Percentiles rank a stretch among this genome's conserved stretches.
Evolutionary conservation across 2,888 invertebrate genomes (phyloP).

Genomic region (Temnothorax rugatulus): DNA sequence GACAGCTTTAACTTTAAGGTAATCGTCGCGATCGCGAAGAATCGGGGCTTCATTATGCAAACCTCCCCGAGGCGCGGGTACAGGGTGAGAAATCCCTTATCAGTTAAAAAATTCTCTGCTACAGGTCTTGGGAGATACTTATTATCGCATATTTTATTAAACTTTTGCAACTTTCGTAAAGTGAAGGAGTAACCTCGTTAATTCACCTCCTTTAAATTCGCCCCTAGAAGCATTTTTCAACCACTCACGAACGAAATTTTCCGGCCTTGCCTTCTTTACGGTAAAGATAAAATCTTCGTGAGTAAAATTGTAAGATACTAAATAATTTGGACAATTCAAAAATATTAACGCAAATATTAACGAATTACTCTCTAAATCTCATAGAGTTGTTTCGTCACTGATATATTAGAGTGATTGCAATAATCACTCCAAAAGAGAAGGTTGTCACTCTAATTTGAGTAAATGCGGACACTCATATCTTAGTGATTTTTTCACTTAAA

Average conservation of each 20-base stretch:
- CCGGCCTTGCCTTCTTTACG: not conserved
- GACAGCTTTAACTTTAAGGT: not conserved
- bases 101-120: not conserved
- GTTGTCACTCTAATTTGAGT: too few relatives aligned
- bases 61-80: too few relatives aligned
- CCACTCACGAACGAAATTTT: not conserved
- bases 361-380: too few relatives aligned
- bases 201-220: conserved; percentile 1
- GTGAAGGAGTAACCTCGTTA: not conserved
- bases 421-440: too few relatives aligned
- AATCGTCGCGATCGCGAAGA: not conserved
- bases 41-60: not conserved
- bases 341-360: not conserved
- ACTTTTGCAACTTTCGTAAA: not conserved
- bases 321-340: not conserved
- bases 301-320: not conserved
- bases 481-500: too few relatives aligned
- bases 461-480: too few relatives aligned
- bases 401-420: too few relatives aligned
- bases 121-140: not conserved
- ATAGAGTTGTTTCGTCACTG: too few relatives aligned
- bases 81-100: not conserved
- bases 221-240: not conserved
- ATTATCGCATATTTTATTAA: not conserved
- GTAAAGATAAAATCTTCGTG: not conserved